Evolutionary conservation across 2,113 vertebrate genomes (phyloP), one percentile per base, ranked within the genome.

Genomic region (Trogon melanurus): DNA sequence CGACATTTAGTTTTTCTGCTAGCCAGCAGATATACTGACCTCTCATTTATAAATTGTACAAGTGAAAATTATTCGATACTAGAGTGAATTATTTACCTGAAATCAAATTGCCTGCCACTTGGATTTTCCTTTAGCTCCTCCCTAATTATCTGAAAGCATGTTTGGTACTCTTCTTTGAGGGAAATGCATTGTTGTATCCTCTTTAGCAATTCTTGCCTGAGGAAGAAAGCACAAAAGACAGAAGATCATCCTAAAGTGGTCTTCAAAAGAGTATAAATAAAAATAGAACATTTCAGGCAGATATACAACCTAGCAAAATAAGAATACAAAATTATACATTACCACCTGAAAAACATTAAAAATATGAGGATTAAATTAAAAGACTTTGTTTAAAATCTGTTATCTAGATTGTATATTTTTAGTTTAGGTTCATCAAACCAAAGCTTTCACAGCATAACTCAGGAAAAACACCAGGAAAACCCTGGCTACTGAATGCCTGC

Each of bases 151-250:
- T 97, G 98, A 92, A 99, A 99, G 60, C 96, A 98, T 44, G 78
- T 81, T 96, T 97, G 98, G 47, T 98, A 98, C 60, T 97, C 97
- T 44, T 93, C 83, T 67, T 98, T 98, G 45, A 99, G 97, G 6
- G 88, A 88, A 78, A 97, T 91, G 27, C 98, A 98, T 81, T 98
- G 96, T 4, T 96, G 94, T 93, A 98, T 96, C 19, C 98, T 95
- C 88, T 97, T 98, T 32, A 98, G 84, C 87, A 99, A 93, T 88
- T 97, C 98, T 7, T 96, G 85, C 53, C 98, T 99, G 86, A 87
- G 57, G 50, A 88, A 73, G 6, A 66, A 91, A 76, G 30, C 11
- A 88, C 5, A 88, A 17, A 81, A 79, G 41, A 79, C 29, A 92
- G 29, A 85, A 50, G 79, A 56, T 80, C 26, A 91, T 61, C 13